A percentile compares a stretch with the other conserved stretches of the same genome.
These are phyloP conservation scores for Aleiodes testaceus DNA, from an alignment of 2,888 invertebrate species.

Conservation along the genomic window DNA sequence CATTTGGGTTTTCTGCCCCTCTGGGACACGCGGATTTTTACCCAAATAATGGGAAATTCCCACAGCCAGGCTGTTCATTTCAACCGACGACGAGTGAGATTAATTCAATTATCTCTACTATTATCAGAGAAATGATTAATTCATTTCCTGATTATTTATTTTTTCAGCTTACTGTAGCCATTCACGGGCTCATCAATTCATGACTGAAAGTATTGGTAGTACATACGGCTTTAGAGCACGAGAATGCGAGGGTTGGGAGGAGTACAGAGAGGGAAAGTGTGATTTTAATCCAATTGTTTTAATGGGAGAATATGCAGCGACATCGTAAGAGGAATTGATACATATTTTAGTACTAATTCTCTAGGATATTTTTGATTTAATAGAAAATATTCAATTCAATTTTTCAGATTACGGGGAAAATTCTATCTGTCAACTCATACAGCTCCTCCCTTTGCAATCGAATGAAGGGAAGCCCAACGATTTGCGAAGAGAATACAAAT, in stretches of 20 bases:
- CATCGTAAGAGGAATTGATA: conserved; percentile 57
- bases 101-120: neutral
- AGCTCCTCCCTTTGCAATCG: conserved; percentile 61
- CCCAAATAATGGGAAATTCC: conserved; percentile 66
- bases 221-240: conserved; percentile 60
- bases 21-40: conserved; percentile 74
- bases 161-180: conserved; percentile 60
- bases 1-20: conserved; percentile 73
- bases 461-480: conserved; percentile 48
- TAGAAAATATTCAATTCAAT: conserved; percentile 2
- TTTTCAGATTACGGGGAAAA: conserved; percentile 62
- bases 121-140: neutral
- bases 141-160: neutral
- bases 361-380: neutral
- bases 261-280: conserved; percentile 59
- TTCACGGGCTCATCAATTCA: conserved; percentile 62
- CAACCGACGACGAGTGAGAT: conserved; percentile 60
- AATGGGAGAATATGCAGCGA: conserved; percentile 65
- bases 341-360: neutral
- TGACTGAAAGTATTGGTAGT: conserved; percentile 63
- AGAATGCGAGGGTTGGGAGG: conserved; percentile 61
- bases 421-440: conserved; percentile 63
- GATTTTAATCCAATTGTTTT: conserved; percentile 60
- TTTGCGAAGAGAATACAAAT: neutral
- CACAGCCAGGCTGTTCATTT: conserved; percentile 63